Evolutionary conservation across 1,140 invertebrate species (phyloP).

Genomic region (Mylabris phalerata): DNA sequence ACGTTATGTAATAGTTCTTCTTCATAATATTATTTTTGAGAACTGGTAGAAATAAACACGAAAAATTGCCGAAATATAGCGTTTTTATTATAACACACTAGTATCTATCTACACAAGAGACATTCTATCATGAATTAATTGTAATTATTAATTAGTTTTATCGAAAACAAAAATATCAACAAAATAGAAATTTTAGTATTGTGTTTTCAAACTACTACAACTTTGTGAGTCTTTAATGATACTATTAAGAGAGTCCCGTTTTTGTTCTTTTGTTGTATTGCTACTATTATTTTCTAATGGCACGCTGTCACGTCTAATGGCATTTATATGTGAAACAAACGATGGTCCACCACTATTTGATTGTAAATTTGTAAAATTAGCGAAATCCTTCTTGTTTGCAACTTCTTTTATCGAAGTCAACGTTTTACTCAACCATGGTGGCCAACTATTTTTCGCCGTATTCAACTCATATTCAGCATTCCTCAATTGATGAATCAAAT

Average conservation of each 20-base stretch:
- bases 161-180: background rate
- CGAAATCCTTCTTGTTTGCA: slow-evolving; percentile 40
- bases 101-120: too few species aligned
- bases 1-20: too few species aligned
- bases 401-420: slow-evolving; percentile 47
- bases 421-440: slow-evolving; percentile 87
- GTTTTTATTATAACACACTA: too few species aligned
- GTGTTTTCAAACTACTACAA: slow-evolving; percentile 39
- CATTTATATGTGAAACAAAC: slow-evolving; percentile 39
- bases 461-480: slow-evolving; percentile 76
- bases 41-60: too few species aligned
- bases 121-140: too few species aligned
- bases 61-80: too few species aligned
- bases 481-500: slow-evolving; percentile 86
- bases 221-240: slow-evolving; percentile 41
- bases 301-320: slow-evolving; percentile 34
- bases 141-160: too few species aligned
- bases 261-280: background rate
- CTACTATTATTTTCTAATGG: slow-evolving; percentile 14
- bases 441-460: slow-evolving; percentile 66
- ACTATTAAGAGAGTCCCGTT: slow-evolving; percentile 28
- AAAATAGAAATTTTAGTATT: slow-evolving; percentile 24
- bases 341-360: slow-evolving; percentile 19
- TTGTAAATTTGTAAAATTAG: slow-evolving; percentile 14
- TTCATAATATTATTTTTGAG: too few species aligned